Evolutionary conservation across 2,888 invertebrate species (phyloP).

Genomic region (Silvanus unidentatus): DNA sequence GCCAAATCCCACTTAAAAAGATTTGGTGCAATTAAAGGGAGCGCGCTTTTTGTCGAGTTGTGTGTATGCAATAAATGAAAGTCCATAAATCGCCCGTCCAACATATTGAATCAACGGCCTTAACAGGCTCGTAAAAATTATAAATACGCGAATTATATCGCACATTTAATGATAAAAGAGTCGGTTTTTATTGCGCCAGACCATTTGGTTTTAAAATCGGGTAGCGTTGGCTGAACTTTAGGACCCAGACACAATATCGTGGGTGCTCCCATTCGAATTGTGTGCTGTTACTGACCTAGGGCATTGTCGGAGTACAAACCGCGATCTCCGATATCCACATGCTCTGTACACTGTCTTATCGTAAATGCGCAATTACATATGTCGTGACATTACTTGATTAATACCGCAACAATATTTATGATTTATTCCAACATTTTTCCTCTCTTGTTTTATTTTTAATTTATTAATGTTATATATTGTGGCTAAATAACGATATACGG

Average conservation of each 20-base stretch:
- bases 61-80: too few species aligned
- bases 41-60: too few species aligned
- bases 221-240: slow-evolving; percentile 24
- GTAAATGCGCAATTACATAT: slow-evolving; percentile 43
- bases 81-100: too few species aligned
- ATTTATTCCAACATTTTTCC: not conserved
- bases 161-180: not conserved
- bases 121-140: too few species aligned
- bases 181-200: not conserved
- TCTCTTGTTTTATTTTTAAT: not conserved
- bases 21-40: too few species aligned
- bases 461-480: too few species aligned
- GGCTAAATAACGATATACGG: too few species aligned
- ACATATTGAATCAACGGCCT: too few species aligned
- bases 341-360: slow-evolving; percentile 33
- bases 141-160: not conserved
- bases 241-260: slow-evolving; percentile 17
- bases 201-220: slow-evolving; percentile 16
- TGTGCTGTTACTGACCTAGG: slow-evolving; percentile 24
- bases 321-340: slow-evolving; percentile 15
- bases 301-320: slow-evolving; percentile 16
- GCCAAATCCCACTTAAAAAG: too few species aligned
- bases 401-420: slow-evolving; percentile 9
- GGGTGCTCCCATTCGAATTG: slow-evolving; percentile 15
- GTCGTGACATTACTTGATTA: slow-evolving; percentile 37